These are phyloP conservation scores for Steatornis caripensis DNA, from an alignment of 2,113 vertebrate genomes.

Conservation along the genomic window DNA sequence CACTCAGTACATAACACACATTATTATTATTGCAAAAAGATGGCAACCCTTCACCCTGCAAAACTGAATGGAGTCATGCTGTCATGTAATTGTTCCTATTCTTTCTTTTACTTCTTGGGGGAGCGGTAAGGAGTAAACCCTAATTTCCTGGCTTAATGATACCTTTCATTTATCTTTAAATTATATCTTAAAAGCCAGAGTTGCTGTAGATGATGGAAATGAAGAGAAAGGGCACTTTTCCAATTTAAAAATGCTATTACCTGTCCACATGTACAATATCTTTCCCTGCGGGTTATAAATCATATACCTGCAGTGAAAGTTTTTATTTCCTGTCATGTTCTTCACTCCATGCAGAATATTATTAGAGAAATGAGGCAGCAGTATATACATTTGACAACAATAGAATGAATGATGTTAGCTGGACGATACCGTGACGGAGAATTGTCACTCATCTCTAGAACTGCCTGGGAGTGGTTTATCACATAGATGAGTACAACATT, in stretches of 20 bases:
- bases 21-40: background rate
- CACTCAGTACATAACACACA: background rate
- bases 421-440: background rate
- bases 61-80: background rate
- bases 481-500: background rate
- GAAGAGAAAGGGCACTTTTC: conserved; percentile 5
- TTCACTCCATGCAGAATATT: background rate
- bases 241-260: conserved; percentile 50
- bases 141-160: conserved; percentile 37
- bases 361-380: background rate
- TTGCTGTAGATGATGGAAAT: background rate
- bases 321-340: background rate
- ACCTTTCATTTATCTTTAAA: conserved; percentile 46
- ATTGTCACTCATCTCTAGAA: background rate
- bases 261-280: background rate
- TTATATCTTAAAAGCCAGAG: conserved; percentile 45
- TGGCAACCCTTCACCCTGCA: background rate
- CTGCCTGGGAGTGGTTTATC: background rate
- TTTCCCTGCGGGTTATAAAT: background rate
- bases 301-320: background rate
- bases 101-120: background rate
- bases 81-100: background rate
- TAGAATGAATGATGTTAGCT: background rate
- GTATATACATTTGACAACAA: background rate
- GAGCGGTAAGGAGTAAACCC: background rate